A percentile compares a stretch with the other conserved stretches of the same genome.
phyloP scores from a whole-genome alignment of 2,797 vertebrate species.

The Molossus alvarezi region DNA sequence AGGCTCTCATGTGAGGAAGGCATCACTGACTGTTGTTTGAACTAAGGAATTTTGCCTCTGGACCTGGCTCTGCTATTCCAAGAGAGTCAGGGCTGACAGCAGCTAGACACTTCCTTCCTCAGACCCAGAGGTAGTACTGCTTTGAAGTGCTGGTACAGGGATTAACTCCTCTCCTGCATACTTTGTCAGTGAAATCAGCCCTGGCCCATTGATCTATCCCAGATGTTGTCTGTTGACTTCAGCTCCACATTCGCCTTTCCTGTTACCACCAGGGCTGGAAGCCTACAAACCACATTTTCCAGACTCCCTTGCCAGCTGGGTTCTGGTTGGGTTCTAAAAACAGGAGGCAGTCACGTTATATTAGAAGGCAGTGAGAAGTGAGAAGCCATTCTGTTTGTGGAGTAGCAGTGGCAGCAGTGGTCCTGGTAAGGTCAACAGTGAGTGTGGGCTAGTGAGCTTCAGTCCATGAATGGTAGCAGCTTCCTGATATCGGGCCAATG shows the following conservation, averaged over 20 bases:
- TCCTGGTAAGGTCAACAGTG: neutral
- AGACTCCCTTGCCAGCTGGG: neutral
- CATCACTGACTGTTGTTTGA: neutral
- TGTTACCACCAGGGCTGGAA: neutral
- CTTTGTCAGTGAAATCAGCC: neutral
- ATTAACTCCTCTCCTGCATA: neutral
- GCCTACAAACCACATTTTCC: constrained; percentile 20
- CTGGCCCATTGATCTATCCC: neutral
- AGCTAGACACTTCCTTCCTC: neutral
- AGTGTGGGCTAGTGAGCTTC: neutral
- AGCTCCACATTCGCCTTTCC: neutral
- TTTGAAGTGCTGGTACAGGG: neutral
- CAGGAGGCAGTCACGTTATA: neutral
- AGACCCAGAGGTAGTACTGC: neutral
- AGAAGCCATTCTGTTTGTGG: neutral
- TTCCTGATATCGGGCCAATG: neutral
- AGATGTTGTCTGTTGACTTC: constrained; percentile 13
- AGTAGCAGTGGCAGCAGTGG: neutral
- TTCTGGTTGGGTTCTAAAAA: constrained; percentile 32
- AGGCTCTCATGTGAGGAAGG: neutral
- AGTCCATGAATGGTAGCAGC: neutral
- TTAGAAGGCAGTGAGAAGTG: constrained; percentile 19
- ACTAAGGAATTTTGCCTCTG: neutral
- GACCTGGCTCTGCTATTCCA: constrained; percentile 24
- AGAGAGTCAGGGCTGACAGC: neutral